Percentiles rank a stretch among this genome's conserved stretches.
phyloP scores from a whole-genome alignment of 2,797 vertebrate species.

The Sternarchorhynchus goeldii region DNA sequence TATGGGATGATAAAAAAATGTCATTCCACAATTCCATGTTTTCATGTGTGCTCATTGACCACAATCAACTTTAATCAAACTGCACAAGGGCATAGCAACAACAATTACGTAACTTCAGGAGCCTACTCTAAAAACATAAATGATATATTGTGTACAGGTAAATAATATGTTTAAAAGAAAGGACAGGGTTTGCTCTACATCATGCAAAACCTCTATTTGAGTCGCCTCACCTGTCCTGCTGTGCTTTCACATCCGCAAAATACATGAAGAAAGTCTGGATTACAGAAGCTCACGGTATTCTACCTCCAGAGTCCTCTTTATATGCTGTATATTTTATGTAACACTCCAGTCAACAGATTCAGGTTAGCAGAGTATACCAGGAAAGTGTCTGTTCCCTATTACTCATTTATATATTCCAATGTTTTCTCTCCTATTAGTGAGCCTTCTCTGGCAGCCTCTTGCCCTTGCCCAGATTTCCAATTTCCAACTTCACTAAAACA shows the following conservation, averaged over 20 bases:
- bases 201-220: no score
- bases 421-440: constrained; percentile 56
- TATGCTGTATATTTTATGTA: constrained; percentile 22
- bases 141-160: no score
- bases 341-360: constrained; percentile 46
- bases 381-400: constrained; percentile 79
- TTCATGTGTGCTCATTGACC: neutral
- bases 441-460: constrained; percentile 12
- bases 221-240: neutral
- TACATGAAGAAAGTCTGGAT: neutral
- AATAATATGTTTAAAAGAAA: no score
- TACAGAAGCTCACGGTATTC: neutral
- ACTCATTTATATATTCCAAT: constrained; percentile 59
- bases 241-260: neutral
- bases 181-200: no score
- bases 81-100: no score
- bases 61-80: neutral
- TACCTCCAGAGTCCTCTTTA: neutral
- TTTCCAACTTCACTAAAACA: neutral
- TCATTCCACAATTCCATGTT: neutral
- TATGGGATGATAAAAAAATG: constrained; percentile 19
- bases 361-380: constrained; percentile 52
- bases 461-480: constrained; percentile 14
- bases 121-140: no score
- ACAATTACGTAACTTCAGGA: no score